These are phyloP conservation scores for Acipenser transmontanus DNA, from an alignment of 2,797 vertebrate genomes.

Conservation along the genomic window DNA sequence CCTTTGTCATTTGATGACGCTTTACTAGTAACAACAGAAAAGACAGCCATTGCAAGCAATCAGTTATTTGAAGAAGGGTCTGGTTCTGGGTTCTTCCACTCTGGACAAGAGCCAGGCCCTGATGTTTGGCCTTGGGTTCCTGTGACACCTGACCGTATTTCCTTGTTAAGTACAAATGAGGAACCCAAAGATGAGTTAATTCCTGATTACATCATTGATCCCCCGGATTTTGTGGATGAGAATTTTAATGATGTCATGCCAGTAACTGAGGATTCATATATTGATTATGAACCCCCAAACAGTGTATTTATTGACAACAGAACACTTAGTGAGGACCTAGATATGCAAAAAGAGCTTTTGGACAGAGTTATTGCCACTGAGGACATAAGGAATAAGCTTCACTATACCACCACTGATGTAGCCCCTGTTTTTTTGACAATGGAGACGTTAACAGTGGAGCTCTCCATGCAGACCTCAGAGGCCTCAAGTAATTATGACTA, in stretches of 20 bases:
- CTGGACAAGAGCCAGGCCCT: slow-evolving; percentile 54
- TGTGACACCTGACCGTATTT: slow-evolving; percentile 40
- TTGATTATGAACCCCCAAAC: slow-evolving; percentile 21
- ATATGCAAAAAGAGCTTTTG: slow-evolving; percentile 29
- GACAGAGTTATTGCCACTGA: slow-evolving; percentile 35
- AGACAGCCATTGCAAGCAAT: neutral
- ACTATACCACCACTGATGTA: slow-evolving; percentile 42
- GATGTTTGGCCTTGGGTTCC: slow-evolving; percentile 56
- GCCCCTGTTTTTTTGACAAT: slow-evolving; percentile 45
- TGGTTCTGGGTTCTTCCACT: slow-evolving; percentile 67
- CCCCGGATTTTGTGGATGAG: slow-evolving; percentile 26
- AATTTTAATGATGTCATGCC: slow-evolving; percentile 5
- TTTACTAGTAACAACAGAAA: neutral
- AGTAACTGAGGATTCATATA: slow-evolving; percentile 22
- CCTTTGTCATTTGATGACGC: too few relatives aligned
- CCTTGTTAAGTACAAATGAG: slow-evolving; percentile 39
- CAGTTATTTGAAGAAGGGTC: slow-evolving; percentile 61
- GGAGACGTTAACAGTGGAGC: slow-evolving; percentile 41
- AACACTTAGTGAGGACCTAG: slow-evolving; percentile 12
- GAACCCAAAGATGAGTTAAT: slow-evolving; percentile 41
- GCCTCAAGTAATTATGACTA: slow-evolving; percentile 38
- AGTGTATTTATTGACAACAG: neutral
- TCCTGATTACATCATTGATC: slow-evolving; percentile 40
- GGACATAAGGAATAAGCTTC: slow-evolving; percentile 37
- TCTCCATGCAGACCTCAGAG: slow-evolving; percentile 50